These are phyloP conservation scores for Chelmon rostratus DNA, from an alignment of 2,797 vertebrate genomes.

Conservation along the genomic window DNA sequence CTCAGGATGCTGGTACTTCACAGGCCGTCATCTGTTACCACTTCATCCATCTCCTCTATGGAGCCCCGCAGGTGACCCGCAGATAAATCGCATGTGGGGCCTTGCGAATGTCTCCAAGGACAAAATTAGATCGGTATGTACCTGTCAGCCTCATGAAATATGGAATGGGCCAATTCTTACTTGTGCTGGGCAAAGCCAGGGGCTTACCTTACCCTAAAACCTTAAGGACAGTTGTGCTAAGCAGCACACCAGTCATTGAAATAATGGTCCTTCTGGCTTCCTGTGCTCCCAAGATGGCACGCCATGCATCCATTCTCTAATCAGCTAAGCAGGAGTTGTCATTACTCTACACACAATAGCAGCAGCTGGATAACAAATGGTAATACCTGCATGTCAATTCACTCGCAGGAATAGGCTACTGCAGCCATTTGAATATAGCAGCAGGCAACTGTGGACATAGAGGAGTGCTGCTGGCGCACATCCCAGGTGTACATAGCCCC, in stretches of 20 bases:
- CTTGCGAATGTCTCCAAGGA: conserved; percentile 80
- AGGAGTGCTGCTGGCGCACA: conserved; percentile 52
- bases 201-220: conserved; percentile 57
- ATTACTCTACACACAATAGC: conserved; percentile 9
- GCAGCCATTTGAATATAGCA: conserved; percentile 64
- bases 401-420: conserved; percentile 16
- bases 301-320: neutral
- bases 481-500: conserved; percentile 68
- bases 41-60: conserved; percentile 77
- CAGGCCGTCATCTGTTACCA: conserved; percentile 72
- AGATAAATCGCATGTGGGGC: conserved; percentile 78
- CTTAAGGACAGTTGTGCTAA: conserved; percentile 39
- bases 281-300: neutral
- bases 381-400: conserved; percentile 50
- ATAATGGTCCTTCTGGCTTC: conserved; percentile 9
- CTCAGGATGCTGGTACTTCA: conserved; percentile 61
- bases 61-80: conserved; percentile 75
- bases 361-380: conserved; percentile 48
- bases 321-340: neutral
- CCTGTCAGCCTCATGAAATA: conserved; percentile 84
- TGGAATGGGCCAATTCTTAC: conserved; percentile 65
- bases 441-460: conserved; percentile 58
- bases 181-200: conserved; percentile 47
- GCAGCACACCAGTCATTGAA: conserved; percentile 12
- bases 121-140: conserved; percentile 83